phyloP scores from a whole-genome alignment of 2,797 vertebrate species.

The Sternotherus odoratus region DNA sequence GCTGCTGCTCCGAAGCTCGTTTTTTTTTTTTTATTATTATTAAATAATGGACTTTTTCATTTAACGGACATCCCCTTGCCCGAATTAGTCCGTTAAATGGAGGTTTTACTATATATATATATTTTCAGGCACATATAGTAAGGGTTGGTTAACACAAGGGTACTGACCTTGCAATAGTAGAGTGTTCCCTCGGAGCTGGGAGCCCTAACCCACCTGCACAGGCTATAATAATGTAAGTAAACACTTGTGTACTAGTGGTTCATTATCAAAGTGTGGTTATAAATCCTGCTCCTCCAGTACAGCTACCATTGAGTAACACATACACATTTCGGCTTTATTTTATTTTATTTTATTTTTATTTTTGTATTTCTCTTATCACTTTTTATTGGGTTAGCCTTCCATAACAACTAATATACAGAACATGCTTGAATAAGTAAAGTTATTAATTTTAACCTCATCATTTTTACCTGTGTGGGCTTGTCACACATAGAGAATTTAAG shows the following conservation, averaged over 20 bases:
- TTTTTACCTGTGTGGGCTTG: neutral
- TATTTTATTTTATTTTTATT: too few relatives aligned
- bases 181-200: neutral
- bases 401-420: rapidly evolving
- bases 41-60: too few relatives aligned
- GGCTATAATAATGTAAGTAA: neutral
- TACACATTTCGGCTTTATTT: neutral
- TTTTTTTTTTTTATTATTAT: too few relatives aligned
- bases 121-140: neutral
- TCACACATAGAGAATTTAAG: neutral
- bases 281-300: neutral
- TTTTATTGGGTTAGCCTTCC: neutral
- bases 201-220: neutral
- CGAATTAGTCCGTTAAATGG: too few relatives aligned
- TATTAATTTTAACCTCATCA: neutral
- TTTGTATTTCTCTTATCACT: neutral
- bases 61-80: too few relatives aligned
- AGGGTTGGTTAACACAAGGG: neutral
- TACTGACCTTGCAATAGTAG: neutral
- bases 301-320: neutral
- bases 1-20: too few relatives aligned
- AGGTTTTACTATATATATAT: too few relatives aligned
- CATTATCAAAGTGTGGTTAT: neutral
- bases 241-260: rapidly evolving
- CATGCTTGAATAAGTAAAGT: neutral